Percentiles rank a stretch among this genome's conserved stretches.
These are phyloP conservation scores for Cantharis flavilabris DNA, from an alignment of 2,888 invertebrate genomes.

Conservation along the genomic window DNA sequence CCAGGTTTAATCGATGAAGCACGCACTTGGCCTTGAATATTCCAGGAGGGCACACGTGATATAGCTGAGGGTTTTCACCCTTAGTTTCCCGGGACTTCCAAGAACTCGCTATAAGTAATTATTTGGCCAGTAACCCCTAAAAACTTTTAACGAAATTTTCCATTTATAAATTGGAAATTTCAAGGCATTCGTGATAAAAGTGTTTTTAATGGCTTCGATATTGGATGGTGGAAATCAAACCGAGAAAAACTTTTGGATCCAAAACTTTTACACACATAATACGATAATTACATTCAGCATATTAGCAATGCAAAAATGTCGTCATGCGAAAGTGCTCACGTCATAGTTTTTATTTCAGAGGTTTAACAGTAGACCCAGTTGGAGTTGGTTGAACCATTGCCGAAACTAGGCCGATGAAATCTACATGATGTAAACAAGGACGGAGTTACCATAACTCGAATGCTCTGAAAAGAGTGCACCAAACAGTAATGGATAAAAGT, in stretches of 20 bases:
- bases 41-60: conserved; percentile 39
- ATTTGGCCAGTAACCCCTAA: conserved; percentile 24
- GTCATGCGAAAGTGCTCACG: conserved; percentile 43
- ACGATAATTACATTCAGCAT: background rate
- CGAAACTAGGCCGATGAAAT: conserved; percentile 46
- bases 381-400: conserved; percentile 47
- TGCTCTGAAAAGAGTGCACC: conserved; percentile 8
- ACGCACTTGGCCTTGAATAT: conserved; percentile 55
- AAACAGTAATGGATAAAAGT: conserved; percentile 32
- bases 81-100: conserved; percentile 44
- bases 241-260: background rate
- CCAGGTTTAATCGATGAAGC: conserved; percentile 48
- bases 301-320: conserved; percentile 38
- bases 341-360: conserved; percentile 38
- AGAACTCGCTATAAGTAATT: conserved; percentile 25
- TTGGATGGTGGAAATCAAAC: background rate
- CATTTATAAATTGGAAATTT: conserved; percentile 11
- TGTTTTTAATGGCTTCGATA: background rate
- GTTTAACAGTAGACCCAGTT: conserved; percentile 40
- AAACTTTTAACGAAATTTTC: conserved; percentile 4
- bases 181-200: conserved; percentile 1
- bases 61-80: conserved; percentile 49
- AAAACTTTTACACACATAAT: background rate
- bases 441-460: conserved; percentile 4
- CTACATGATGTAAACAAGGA: conserved; percentile 34